phyloP scores from a whole-genome alignment of 1,140 invertebrate genomes.

The Ectropis grisescens region DNA sequence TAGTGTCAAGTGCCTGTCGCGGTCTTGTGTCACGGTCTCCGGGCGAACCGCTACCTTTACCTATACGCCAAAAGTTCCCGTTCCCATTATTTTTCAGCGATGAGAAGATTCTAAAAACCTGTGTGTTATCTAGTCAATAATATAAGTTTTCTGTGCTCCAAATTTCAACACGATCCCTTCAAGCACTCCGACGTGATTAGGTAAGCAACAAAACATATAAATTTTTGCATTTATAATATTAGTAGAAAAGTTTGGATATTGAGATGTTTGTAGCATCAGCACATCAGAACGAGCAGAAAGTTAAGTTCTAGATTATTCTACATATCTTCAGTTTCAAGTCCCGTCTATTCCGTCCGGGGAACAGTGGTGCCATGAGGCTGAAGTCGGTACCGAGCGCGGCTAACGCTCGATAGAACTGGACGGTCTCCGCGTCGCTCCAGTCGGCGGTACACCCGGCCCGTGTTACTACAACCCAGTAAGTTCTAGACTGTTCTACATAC shows the following conservation, averaged over 20 bases:
- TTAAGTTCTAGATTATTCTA: too few species aligned
- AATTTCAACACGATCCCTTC: not conserved
- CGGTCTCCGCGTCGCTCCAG: slow-evolving; percentile 80
- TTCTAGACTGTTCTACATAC: too few species aligned
- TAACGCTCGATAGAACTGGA: slow-evolving; percentile 90
- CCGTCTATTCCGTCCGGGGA: slow-evolving; percentile 80
- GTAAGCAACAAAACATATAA: not conserved
- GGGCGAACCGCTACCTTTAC: too few species aligned
- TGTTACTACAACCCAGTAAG: too few species aligned
- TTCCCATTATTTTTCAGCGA: too few species aligned
- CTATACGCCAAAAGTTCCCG: too few species aligned
- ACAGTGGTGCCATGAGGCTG: slow-evolving; percentile 86
- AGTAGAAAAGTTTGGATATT: too few species aligned
- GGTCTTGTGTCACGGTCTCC: too few species aligned
- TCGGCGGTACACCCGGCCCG: slow-evolving; percentile 76
- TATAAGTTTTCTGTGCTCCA: not conserved
- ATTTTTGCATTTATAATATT: slow-evolving; percentile 2
- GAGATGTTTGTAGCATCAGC: too few species aligned
- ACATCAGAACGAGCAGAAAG: too few species aligned
- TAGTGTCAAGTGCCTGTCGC: too few species aligned
- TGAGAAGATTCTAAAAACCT: slow-evolving; percentile 1
- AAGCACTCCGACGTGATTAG: not conserved
- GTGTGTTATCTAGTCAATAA: not conserved
- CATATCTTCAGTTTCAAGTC: slow-evolving; percentile 87
- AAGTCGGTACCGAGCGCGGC: slow-evolving; percentile 92